These are phyloP conservation scores for Drosophila stalkeri DNA, from an alignment of 2,888 invertebrate species.

Conservation along the genomic window DNA sequence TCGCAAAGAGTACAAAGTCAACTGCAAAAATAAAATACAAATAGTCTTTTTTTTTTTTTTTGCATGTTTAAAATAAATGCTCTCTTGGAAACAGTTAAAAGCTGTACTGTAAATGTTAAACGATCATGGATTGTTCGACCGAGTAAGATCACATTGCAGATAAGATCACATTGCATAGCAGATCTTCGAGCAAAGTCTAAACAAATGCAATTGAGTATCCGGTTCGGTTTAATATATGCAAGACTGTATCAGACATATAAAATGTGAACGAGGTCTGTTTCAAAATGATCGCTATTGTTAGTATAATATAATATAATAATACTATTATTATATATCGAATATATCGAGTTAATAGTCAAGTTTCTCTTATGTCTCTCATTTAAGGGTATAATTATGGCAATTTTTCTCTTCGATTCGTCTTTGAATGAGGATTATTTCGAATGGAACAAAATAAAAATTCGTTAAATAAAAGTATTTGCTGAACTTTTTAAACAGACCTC, in stretches of 20 bases:
- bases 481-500: neutral
- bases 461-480: neutral
- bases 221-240: neutral
- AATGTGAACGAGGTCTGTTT: neutral
- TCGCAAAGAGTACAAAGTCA: conserved; percentile 63
- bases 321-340: too few relatives aligned
- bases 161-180: neutral
- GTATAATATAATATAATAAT: too few relatives aligned
- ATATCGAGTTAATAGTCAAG: neutral
- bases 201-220: neutral
- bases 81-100: neutral
- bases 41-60: neutral
- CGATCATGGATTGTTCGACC: neutral
- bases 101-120: neutral
- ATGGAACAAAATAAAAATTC: too few relatives aligned
- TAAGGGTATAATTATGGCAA: too few relatives aligned
- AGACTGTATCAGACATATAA: neutral
- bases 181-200: neutral
- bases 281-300: neutral
- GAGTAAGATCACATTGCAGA: neutral
- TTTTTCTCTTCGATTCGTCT: too few relatives aligned
- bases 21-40: conserved; percentile 5
- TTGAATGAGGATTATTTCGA: too few relatives aligned
- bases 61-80: neutral
- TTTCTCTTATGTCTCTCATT: too few relatives aligned